These are phyloP conservation scores for Thamnaconus septentrionalis DNA, from an alignment of 2,113 vertebrate species.

Conservation along the genomic window DNA sequence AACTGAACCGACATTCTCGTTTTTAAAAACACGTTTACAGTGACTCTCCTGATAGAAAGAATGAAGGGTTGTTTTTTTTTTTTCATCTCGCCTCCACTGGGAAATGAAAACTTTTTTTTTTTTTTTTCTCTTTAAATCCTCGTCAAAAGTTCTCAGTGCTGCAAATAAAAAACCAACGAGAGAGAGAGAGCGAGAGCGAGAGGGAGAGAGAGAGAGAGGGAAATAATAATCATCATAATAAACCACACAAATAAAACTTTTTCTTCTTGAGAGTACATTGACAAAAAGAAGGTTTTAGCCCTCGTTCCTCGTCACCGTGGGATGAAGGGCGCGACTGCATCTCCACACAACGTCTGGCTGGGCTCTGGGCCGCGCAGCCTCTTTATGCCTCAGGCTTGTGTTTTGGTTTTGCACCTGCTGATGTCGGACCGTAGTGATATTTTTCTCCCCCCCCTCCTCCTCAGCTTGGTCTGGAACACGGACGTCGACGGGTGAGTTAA, in stretches of 20 bases:
- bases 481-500: constrained; percentile 58
- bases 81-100: constrained; percentile 53
- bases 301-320: constrained; percentile 65
- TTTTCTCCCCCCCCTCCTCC: constrained; percentile 47
- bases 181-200: neutral
- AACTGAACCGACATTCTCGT: constrained; percentile 77
- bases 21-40: constrained; percentile 71
- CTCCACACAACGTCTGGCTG: neutral
- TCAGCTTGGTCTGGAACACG: constrained; percentile 69
- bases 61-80: constrained; percentile 31
- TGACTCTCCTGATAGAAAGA: constrained; percentile 70
- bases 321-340: constrained; percentile 67
- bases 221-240: no score
- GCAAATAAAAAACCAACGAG: constrained; percentile 41
- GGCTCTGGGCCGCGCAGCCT: constrained; percentile 63
- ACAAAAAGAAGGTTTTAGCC: constrained; percentile 64
- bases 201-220: no score
- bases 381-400: constrained; percentile 70
- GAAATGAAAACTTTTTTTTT: constrained; percentile 53
- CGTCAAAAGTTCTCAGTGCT: constrained; percentile 68
- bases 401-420: constrained; percentile 75
- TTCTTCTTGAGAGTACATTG: constrained; percentile 62
- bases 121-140: constrained; percentile 28
- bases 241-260: constrained; percentile 69
- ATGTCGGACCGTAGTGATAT: constrained; percentile 64